A percentile compares a stretch with the other conserved stretches of the same genome.
Evolutionary conservation across 2,113 vertebrate genomes (phyloP).

Genomic region (Vulpes vulpes): DNA sequence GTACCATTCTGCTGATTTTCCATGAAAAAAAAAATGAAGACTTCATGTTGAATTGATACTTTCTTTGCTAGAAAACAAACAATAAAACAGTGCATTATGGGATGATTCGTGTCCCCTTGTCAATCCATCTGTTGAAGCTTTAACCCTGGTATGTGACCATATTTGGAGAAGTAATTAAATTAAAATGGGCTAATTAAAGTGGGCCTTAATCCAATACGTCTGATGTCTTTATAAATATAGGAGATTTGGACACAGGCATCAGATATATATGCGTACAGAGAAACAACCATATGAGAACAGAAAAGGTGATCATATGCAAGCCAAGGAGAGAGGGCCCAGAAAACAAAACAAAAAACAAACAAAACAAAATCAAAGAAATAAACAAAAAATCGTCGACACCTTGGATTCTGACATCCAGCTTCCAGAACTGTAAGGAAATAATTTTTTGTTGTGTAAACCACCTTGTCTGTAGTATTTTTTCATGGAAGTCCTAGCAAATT

Average conservation of each 20-base stretch:
- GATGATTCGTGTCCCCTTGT: rapidly evolving
- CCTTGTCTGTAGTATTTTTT: not conserved
- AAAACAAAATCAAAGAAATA: not conserved
- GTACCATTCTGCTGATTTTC: not conserved
- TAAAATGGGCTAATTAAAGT: not conserved
- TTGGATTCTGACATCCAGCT: too few relatives aligned
- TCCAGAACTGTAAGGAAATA: not conserved
- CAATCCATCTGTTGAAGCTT: not conserved
- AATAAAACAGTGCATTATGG: not conserved
- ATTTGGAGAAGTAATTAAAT: not conserved
- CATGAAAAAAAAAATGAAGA: not conserved
- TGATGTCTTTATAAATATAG: not conserved
- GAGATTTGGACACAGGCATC: not conserved
- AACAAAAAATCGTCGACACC: not conserved
- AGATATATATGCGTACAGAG: not conserved
- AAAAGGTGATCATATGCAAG: not conserved
- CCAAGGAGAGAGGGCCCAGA: not conserved
- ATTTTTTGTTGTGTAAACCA: not conserved
- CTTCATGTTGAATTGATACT: not conserved
- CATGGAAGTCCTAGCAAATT: not conserved
- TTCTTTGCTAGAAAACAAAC: not conserved
- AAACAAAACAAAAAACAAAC: not conserved
- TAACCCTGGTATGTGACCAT: not conserved
- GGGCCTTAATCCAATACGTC: not conserved
- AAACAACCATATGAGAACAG: not conserved